Evolutionary conservation across 2,113 vertebrate species (phyloP).

Genomic region (Prinia subflava): DNA sequence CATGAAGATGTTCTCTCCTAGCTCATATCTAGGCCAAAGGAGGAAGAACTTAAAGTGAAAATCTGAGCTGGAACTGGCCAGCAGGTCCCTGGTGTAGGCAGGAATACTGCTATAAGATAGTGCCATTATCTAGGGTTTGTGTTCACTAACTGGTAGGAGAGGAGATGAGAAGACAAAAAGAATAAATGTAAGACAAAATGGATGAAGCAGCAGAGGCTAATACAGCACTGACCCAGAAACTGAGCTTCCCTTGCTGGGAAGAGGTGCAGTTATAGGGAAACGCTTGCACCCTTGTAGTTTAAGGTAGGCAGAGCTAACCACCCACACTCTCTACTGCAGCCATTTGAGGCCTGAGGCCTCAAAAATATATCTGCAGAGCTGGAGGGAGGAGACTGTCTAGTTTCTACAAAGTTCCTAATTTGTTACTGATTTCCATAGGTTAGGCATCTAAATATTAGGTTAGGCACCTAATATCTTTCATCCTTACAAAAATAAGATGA

Average conservation of each 20-base stretch:
- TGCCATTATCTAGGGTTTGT: not conserved
- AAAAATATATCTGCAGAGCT: not conserved
- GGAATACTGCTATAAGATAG: not conserved
- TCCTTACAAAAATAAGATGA: not conserved
- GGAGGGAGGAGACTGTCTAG: not conserved
- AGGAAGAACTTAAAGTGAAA: not conserved
- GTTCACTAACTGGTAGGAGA: not conserved
- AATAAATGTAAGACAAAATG: not conserved
- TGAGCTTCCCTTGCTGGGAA: not conserved
- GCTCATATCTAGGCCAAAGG: fast-evolving
- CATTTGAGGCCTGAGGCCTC: not conserved
- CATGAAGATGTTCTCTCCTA: not conserved
- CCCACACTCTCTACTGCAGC: not conserved
- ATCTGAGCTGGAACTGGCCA: not conserved
- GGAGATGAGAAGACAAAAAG: not conserved
- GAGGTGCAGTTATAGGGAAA: not conserved
- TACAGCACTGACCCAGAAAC: not conserved
- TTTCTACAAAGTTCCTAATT: not conserved
- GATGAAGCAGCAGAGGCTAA: not conserved
- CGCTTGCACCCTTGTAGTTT: not conserved
- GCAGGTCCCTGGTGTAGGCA: not conserved
- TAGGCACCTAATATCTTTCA: not conserved
- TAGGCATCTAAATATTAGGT: not conserved
- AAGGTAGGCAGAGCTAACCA: not conserved
- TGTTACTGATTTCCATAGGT: not conserved